Evolutionary conservation across 1,140 invertebrate species (phyloP), one percentile per base, ranked within the genome.

Genomic region (Macrosteles quadrilineatus): DNA sequence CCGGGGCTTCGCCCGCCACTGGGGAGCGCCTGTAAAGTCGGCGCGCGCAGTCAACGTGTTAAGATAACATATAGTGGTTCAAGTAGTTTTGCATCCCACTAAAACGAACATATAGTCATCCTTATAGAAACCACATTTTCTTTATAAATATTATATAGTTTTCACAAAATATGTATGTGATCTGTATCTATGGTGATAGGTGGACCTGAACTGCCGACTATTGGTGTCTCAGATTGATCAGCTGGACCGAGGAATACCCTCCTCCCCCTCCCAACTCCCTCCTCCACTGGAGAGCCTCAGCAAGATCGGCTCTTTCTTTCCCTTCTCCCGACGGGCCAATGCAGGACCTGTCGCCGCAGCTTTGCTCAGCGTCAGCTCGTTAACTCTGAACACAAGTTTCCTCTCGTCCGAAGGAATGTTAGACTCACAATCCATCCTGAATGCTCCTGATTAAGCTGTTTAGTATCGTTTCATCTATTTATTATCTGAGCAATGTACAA

Each of bases 391-490:
- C 62, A 73, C 71, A 9, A 76, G 73, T 40, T 74, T 74, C 23
- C 70, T 72, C 23, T 72, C 83, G 9, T 79, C 83, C 0, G 77
- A 82, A 45, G 83, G 85, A 0, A 86, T 88, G 53, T 87, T 91
- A 77, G 88, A 91, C 3, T 85, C 95, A 59, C 88, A 91, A 64
- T 87, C 87, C 77, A 94, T 97, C 40, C 87, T 92, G 69, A 81
- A 84, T 40, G 90, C 96, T 45, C 87, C 93, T 76, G 87, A 89
- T 23, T 69, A 36, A n/a, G n/a, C n/a, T n/a, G n/a, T n/a, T n/a
- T n/a, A n/a, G n/a, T n/a, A n/a, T n/a, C n/a, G n/a, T n/a, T n/a
- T n/a, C n/a, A n/a, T n/a, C n/a, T n/a, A n/a, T n/a, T n/a, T n/a
- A n/a, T n/a, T n/a, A n/a, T n/a, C n/a, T n/a, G n/a, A n/a, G n/a